phyloP scores from a whole-genome alignment of 2,113 vertebrate genomes.

The Cyprinus carpio region DNA sequence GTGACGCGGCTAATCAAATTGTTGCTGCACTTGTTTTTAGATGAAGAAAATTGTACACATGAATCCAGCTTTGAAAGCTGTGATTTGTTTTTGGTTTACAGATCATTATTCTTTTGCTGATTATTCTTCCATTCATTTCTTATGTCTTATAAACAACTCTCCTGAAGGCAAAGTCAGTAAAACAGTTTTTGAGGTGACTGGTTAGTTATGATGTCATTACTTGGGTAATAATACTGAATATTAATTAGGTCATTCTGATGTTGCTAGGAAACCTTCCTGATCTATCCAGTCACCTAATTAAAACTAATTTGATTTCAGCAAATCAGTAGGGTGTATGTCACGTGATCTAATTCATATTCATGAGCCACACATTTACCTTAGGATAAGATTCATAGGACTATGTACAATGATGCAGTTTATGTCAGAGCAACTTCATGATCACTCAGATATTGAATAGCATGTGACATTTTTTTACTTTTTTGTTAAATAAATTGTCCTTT shows the following conservation, averaged over 20 bases:
- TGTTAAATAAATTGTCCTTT: not conserved
- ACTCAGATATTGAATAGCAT: not conserved
- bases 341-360: not conserved
- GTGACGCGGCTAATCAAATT: not conserved
- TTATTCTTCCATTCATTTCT: not conserved
- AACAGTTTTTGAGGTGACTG: not conserved
- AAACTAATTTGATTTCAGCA: not conserved
- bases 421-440: not conserved
- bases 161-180: not conserved
- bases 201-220: not conserved
- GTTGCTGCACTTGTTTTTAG: not conserved
- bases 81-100: constrained; percentile 2
- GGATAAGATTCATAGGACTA: not conserved
- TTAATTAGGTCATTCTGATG: not conserved
- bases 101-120: not conserved
- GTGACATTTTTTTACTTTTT: not conserved
- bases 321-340: not conserved
- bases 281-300: not conserved
- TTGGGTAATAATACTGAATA: not conserved
- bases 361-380: not conserved
- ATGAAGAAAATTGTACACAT: not conserved
- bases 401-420: not conserved
- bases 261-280: not conserved
- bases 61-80: not conserved
- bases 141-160: not conserved